phyloP scores from a whole-genome alignment of 2,113 vertebrate genomes.

The Leptocoma aspasia region DNA sequence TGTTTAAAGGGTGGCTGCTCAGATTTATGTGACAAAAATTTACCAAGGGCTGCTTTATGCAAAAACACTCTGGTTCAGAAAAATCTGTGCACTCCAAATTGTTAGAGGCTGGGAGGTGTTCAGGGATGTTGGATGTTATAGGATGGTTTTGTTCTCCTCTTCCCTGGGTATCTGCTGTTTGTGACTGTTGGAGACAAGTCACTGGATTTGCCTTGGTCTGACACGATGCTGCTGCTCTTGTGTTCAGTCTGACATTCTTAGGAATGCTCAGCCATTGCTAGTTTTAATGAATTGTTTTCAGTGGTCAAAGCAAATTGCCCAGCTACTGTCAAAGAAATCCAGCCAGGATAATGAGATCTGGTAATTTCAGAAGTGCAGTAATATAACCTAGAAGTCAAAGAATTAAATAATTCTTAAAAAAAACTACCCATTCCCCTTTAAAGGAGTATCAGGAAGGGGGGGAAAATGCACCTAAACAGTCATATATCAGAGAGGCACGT shows the following conservation, averaged over 20 bases:
- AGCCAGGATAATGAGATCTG: not conserved
- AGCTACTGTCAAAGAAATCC: not conserved
- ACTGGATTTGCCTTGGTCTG: not conserved
- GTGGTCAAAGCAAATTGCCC: not conserved
- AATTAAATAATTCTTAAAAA: not conserved
- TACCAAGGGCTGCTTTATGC: not conserved
- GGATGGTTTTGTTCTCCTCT: not conserved
- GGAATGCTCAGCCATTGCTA: not conserved
- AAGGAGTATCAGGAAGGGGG: not conserved
- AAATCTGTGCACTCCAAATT: not conserved
- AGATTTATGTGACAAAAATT: not conserved
- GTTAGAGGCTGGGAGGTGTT: not conserved
- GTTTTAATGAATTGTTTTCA: constrained; percentile 7
- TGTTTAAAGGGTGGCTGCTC: not conserved
- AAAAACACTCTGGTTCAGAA: not conserved
- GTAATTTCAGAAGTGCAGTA: not conserved
- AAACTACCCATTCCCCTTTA: not conserved
- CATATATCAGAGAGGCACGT: constrained; percentile 46
- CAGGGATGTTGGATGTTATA: not conserved
- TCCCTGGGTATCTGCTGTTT: not conserved
- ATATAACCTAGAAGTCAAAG: not conserved
- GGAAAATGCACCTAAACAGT: constrained; percentile 37
- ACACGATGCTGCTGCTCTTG: not conserved
- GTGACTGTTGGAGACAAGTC: not conserved
- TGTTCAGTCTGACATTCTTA: not conserved